A percentile compares a stretch with the other conserved stretches of the same genome.
Evolutionary conservation across 2,113 vertebrate genomes (phyloP).

Genomic region (Bos indicus): DNA sequence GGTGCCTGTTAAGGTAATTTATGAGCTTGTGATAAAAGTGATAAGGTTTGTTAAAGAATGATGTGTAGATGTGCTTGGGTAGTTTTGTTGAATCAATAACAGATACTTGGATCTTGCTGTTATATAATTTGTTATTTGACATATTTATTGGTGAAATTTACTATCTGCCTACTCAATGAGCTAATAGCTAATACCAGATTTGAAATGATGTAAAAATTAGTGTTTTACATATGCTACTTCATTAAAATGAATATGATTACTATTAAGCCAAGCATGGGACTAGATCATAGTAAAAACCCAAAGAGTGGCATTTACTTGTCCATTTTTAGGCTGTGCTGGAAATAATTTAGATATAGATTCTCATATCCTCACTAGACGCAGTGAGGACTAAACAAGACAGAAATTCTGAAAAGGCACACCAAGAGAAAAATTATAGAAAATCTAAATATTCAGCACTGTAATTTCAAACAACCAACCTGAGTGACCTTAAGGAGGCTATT

Average conservation of each 20-base stretch:
- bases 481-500: background rate
- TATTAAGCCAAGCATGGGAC: background rate
- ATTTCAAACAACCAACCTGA: background rate
- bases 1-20: background rate
- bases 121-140: slow-evolving; percentile 21
- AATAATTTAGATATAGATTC: background rate
- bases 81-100: slow-evolving; percentile 14
- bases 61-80: background rate
- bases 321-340: background rate
- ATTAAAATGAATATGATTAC: background rate
- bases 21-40: background rate
- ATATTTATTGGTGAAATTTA: slow-evolving; percentile 19
- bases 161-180: background rate
- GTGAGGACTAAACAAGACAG: background rate
- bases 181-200: background rate
- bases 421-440: background rate
- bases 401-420: background rate
- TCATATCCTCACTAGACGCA: background rate
- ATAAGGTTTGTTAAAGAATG: slow-evolving; percentile 13
- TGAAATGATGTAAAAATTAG: background rate
- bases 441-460: background rate
- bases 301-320: background rate
- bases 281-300: background rate
- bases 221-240: background rate
- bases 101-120: background rate